Evolutionary conservation across 1,140 invertebrate genomes (phyloP).

Genomic region (Eupristina koningsbergeri): DNA sequence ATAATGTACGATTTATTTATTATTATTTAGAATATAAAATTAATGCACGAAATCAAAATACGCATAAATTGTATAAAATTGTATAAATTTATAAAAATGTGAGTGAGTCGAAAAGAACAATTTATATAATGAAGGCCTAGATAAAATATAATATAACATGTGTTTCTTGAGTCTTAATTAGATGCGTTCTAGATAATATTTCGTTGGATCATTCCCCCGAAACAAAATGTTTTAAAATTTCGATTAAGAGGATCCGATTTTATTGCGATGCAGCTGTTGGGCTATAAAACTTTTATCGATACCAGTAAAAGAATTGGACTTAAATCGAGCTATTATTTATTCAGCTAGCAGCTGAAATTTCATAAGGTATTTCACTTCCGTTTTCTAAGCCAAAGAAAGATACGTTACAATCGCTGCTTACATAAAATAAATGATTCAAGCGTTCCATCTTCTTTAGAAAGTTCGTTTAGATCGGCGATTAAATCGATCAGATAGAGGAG

Average conservation of each 20-base stretch:
- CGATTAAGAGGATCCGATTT: neutral
- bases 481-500: conserved; percentile 5
- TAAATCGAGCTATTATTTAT: neutral
- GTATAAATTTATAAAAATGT: too few relatives aligned
- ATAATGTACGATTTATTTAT: too few relatives aligned
- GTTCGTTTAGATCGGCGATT: neutral
- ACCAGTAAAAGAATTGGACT: neutral
- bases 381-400: neutral
- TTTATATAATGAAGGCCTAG: too few relatives aligned
- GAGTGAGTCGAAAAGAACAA: too few relatives aligned
- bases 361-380: neutral
- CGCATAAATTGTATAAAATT: too few relatives aligned
- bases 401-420: neutral
- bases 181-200: too few relatives aligned
- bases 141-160: too few relatives aligned
- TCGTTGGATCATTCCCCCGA: too few relatives aligned
- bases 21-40: too few relatives aligned
- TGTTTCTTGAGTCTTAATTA: too few relatives aligned
- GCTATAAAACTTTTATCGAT: neutral
- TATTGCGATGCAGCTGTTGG: neutral
- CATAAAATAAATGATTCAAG: conserved; percentile 36
- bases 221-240: too few relatives aligned
- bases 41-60: too few relatives aligned
- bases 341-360: neutral
- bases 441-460: conserved; percentile 35